Percentiles rank a stretch among this genome's conserved stretches.
Conservation (phyloP, 2,888 invertebrate species). For the Tachina fera region DNA sequence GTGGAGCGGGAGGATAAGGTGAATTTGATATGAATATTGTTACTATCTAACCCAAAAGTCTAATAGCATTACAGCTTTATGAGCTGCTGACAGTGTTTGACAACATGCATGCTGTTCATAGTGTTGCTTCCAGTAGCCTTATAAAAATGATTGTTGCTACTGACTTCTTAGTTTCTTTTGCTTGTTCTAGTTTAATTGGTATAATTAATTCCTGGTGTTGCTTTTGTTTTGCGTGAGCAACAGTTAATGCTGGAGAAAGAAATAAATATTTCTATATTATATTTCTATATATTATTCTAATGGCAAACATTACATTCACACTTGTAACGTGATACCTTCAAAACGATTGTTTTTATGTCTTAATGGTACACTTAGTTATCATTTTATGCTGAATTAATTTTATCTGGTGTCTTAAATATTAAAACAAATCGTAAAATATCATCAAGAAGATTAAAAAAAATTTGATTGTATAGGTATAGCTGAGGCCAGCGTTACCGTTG, state of each 20-base stretch:
- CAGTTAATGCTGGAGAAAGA: neutral
- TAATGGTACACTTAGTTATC: neutral
- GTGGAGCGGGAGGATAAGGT: neutral
- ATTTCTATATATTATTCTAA: neutral
- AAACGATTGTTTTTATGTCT: neutral
- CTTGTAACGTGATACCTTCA: neutral
- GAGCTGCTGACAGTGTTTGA: constrained; percentile 29
- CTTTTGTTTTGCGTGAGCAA: neutral
- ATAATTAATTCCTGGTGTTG: neutral
- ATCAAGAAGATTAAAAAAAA: neutral
- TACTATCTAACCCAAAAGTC: constrained; percentile 13
- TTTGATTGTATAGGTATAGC: neutral
- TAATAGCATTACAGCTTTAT: constrained; percentile 47
- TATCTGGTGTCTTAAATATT: neutral
- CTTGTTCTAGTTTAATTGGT: neutral
- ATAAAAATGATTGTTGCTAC: neutral
- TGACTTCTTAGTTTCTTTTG: neutral
- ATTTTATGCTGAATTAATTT: constrained; percentile 7
- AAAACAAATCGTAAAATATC: neutral
- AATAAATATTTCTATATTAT: neutral
- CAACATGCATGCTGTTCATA: constrained; percentile 19
- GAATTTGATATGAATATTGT: neutral
- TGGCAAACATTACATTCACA: constrained; percentile 29
- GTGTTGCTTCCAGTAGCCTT: neutral
- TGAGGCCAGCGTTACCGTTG: no score